Conservation (phyloP, 1,140 invertebrate genomes). For the Solenopsis invicta region DNA sequence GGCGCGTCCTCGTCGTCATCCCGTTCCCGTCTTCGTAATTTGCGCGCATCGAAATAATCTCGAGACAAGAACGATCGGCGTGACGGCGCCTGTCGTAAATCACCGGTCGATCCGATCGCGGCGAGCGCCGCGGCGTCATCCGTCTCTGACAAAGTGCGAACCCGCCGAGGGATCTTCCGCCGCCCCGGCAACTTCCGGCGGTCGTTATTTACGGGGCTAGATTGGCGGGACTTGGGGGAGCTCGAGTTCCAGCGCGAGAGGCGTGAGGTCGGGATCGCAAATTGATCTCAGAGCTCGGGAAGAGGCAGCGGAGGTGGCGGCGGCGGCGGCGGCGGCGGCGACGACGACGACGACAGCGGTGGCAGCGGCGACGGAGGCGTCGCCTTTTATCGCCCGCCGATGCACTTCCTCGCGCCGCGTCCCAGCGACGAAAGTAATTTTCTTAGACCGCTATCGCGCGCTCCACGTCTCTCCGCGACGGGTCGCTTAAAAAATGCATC, state of each 20-base stretch:
- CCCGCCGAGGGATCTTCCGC: constrained; percentile 75
- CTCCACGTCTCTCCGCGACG: constrained; percentile 9
- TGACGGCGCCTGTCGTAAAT: constrained; percentile 72
- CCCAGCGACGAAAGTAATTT: constrained; percentile 60
- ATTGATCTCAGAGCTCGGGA: constrained; percentile 74
- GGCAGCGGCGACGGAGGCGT: neutral
- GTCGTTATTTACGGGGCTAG: constrained; percentile 79
- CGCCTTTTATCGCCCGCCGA: constrained; percentile 67
- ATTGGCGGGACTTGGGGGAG: constrained; percentile 76
- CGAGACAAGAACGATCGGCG: constrained; percentile 74
- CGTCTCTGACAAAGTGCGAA: constrained; percentile 77
- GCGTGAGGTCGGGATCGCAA: constrained; percentile 76
- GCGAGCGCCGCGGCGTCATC: constrained; percentile 72
- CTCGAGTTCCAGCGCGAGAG: constrained; percentile 74
- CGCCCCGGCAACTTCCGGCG: constrained; percentile 77
- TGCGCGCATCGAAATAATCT: constrained; percentile 68
- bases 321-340: no score
- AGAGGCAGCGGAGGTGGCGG: neutral
- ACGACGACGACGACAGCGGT: no score
- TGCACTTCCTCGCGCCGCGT: constrained; percentile 43
- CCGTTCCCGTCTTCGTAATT: constrained; percentile 55
- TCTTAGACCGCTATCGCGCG: constrained; percentile 52
- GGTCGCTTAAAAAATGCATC: constrained; percentile 63
- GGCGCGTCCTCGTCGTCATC: neutral
- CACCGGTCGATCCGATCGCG: constrained; percentile 74